Evolutionary conservation across 2,888 invertebrate species (phyloP).

Genomic region (Netelia fuscicornis): DNA sequence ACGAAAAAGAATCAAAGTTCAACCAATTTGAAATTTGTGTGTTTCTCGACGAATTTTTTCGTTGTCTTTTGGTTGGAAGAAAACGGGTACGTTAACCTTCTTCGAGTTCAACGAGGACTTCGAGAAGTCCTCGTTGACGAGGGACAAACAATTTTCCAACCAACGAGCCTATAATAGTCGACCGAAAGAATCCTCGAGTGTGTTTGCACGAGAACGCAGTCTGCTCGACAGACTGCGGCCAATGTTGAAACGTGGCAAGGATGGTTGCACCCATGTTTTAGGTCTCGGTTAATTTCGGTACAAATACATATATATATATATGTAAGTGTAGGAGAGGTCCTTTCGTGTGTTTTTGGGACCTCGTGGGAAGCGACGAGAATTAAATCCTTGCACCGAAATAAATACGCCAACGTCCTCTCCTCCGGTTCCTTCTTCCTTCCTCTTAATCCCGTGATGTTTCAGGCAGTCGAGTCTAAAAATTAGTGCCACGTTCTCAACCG

Average conservation of each 20-base stretch:
- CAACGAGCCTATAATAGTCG: slow-evolving; percentile 10
- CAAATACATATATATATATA: slow-evolving; percentile 12
- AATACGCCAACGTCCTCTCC: slow-evolving; percentile 18
- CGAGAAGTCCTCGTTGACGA: slow-evolving; percentile 64
- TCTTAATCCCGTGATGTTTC: slow-evolving; percentile 47
- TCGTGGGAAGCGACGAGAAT: slow-evolving; percentile 76
- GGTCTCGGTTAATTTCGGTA: slow-evolving; percentile 44
- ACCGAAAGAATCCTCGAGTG: slow-evolving; percentile 68
- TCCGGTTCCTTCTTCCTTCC: slow-evolving; percentile 24
- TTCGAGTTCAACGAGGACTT: background rate
- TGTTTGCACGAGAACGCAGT: slow-evolving; percentile 78
- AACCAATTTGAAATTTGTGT: background rate
- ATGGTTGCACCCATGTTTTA: slow-evolving; percentile 51
- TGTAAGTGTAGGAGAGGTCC: slow-evolving; percentile 6
- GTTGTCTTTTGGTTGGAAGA: background rate
- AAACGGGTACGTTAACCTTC: background rate
- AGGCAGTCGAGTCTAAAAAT: slow-evolving; percentile 13
- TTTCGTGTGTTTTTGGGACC: slow-evolving; percentile 42
- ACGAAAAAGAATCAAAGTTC: too few species aligned
- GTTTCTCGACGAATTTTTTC: slow-evolving; percentile 32
- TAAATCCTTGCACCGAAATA: slow-evolving; percentile 74
- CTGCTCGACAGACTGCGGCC: slow-evolving; percentile 19
- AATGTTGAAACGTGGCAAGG: slow-evolving; percentile 33
- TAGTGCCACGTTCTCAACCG: slow-evolving; percentile 42
- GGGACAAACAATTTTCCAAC: slow-evolving; percentile 76